Percentiles rank a stretch among this genome's conserved stretches.
Evolutionary conservation across 2,113 vertebrate genomes (phyloP).

Genomic region (Tachycineta bicolor): DNA sequence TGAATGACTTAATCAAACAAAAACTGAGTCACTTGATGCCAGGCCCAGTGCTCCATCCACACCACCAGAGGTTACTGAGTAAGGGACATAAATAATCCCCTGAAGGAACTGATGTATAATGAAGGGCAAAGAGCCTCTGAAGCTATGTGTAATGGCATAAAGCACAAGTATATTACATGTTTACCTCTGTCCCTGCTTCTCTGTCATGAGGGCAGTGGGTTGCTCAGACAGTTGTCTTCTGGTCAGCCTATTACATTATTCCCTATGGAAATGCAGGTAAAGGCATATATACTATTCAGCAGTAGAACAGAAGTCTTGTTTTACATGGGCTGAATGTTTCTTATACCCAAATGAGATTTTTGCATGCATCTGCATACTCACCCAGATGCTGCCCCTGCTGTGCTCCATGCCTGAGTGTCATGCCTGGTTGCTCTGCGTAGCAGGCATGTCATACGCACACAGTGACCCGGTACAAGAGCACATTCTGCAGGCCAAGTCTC

Average conservation of each 20-base stretch:
- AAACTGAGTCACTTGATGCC: background rate
- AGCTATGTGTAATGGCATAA: background rate
- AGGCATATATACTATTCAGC: background rate
- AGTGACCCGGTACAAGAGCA: constrained; percentile 24
- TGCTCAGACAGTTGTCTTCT: background rate
- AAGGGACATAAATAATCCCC: background rate
- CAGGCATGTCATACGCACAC: constrained; percentile 60
- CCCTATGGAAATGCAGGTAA: background rate
- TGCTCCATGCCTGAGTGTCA: constrained; percentile 42
- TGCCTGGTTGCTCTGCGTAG: constrained; percentile 4
- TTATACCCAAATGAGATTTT: constrained; percentile 4
- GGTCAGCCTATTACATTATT: background rate
- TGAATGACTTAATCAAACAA: background rate
- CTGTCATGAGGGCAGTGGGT: background rate
- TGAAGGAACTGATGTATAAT: background rate
- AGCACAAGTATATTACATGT: background rate
- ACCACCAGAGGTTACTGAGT: background rate
- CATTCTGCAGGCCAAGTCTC: constrained; percentile 29
- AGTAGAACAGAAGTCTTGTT: background rate
- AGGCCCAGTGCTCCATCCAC: background rate
- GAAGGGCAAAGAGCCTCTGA: constrained; percentile 6
- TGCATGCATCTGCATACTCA: constrained; percentile 34
- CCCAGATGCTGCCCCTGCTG: constrained; percentile 4
- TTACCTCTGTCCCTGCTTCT: background rate
- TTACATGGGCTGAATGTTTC: background rate